Percentiles rank a stretch among this genome's conserved stretches.
Evolutionary conservation across 2,888 invertebrate genomes (phyloP).

Genomic region (Macrophya alboannulata): DNA sequence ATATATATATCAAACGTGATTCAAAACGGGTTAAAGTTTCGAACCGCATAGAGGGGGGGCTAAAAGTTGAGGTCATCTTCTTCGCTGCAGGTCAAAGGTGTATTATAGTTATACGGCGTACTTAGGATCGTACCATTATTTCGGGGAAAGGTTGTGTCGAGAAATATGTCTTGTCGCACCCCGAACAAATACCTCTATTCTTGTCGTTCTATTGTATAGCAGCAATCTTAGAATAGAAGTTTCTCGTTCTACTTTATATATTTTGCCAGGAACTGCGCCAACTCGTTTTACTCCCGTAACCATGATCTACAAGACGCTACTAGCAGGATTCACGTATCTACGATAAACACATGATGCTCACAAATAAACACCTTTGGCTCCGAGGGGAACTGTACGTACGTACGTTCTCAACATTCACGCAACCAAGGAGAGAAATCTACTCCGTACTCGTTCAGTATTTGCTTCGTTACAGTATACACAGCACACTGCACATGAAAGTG

Average conservation of each 20-base stretch:
- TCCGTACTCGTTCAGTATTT: not conserved
- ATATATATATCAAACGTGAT: not conserved
- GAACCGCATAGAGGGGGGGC: not conserved
- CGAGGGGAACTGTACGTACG: not conserved
- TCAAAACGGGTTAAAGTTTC: not conserved
- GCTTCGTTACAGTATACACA: conserved; percentile 21
- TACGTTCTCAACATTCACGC: conserved; percentile 9
- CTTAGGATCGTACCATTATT: conserved; percentile 32
- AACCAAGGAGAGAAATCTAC: not conserved
- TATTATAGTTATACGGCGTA: not conserved
- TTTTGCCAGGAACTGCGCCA: conserved; percentile 27
- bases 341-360: conserved; percentile 16
- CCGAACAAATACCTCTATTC: conserved; percentile 37
- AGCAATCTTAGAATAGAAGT: conserved; percentile 2
- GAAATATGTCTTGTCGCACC: conserved; percentile 35
- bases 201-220: not conserved
- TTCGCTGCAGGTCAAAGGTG: not conserved
- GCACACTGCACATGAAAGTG: not conserved
- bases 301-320: conserved; percentile 23
- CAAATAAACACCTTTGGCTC: conserved; percentile 3
- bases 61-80: not conserved
- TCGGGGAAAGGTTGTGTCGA: conserved; percentile 16
- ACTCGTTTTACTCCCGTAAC: conserved; percentile 26
- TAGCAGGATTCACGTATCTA: conserved; percentile 12
- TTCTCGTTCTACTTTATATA: conserved; percentile 21